These are phyloP conservation scores for Leptinotarsa peninsularis DNA, from an alignment of 2,888 invertebrate species.

Conservation along the genomic window DNA sequence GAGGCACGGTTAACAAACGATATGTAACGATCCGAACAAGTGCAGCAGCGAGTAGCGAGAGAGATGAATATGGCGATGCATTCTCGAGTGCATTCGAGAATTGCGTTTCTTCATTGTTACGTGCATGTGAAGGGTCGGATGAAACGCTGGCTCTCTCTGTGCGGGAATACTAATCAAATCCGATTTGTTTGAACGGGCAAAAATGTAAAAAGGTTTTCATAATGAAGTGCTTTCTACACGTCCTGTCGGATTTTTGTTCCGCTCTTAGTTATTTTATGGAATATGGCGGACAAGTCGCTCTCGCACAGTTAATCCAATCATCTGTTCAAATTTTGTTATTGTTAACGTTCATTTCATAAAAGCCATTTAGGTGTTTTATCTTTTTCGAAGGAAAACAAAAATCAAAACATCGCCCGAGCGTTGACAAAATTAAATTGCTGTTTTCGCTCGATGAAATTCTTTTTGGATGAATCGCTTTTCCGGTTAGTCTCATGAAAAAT, in stretches of 20 bases:
- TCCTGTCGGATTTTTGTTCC: constrained; percentile 60
- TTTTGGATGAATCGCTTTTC: constrained; percentile 21
- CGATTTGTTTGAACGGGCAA: constrained; percentile 63
- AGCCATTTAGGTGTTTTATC: constrained; percentile 53
- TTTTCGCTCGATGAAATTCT: constrained; percentile 38
- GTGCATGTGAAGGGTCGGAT: constrained; percentile 55
- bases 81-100: constrained; percentile 59
- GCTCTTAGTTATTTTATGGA: constrained; percentile 59
- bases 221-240: constrained; percentile 63
- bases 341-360: constrained; percentile 58
- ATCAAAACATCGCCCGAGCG: constrained; percentile 41
- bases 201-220: constrained; percentile 62
- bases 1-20: constrained; percentile 17
- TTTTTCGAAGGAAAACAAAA: constrained; percentile 40
- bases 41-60: constrained; percentile 8
- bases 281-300: constrained; percentile 57
- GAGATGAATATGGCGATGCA: constrained; percentile 47
- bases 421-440: constrained; percentile 37
- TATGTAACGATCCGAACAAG: constrained; percentile 10
- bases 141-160: constrained; percentile 46
- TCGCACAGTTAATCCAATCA: constrained; percentile 57
- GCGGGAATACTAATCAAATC: constrained; percentile 62
- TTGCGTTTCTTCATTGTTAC: constrained; percentile 60
- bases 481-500: no score
- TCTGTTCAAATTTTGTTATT: constrained; percentile 59